Percentiles rank a stretch among this genome's conserved stretches.
Evolutionary conservation across 2,113 vertebrate genomes (phyloP).

Genomic region (Myrmecobius fasciatus): DNA sequence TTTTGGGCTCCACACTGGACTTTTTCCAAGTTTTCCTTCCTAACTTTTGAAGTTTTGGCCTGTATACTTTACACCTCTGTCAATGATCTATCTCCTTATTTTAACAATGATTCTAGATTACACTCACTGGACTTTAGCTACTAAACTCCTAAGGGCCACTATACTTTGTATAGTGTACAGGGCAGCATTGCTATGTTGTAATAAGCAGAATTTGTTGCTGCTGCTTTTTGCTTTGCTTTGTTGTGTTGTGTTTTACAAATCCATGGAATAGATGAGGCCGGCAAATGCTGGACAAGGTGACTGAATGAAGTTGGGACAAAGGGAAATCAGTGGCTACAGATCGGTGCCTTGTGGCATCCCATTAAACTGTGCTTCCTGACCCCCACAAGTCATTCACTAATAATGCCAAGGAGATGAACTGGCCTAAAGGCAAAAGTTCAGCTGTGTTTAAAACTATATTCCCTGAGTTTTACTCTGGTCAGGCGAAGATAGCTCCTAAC

Average conservation of each 20-base stretch:
- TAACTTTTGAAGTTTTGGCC: background rate
- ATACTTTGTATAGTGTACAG: background rate
- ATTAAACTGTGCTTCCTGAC: background rate
- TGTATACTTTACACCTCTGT: background rate
- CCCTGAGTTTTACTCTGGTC: background rate
- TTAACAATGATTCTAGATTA: background rate
- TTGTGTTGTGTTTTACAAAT: background rate
- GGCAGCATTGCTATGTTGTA: background rate
- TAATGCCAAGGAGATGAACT: background rate
- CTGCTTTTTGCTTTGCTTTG: too few species aligned
- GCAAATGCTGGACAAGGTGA: background rate
- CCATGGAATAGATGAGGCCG: background rate
- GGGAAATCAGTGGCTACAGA: background rate
- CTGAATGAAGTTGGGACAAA: background rate
- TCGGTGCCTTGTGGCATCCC: background rate
- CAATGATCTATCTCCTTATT: background rate
- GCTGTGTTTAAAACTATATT: background rate
- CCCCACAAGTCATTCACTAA: background rate
- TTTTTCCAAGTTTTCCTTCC: background rate
- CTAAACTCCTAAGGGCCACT: background rate
- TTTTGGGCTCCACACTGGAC: background rate
- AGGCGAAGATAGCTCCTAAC: background rate
- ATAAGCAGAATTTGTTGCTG: background rate
- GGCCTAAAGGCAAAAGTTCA: background rate
- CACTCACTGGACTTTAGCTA: background rate